A percentile compares a stretch with the other conserved stretches of the same genome.
Conservation (phyloP, 2,113 vertebrate genomes). For the Nesogale talazaci region DNA sequence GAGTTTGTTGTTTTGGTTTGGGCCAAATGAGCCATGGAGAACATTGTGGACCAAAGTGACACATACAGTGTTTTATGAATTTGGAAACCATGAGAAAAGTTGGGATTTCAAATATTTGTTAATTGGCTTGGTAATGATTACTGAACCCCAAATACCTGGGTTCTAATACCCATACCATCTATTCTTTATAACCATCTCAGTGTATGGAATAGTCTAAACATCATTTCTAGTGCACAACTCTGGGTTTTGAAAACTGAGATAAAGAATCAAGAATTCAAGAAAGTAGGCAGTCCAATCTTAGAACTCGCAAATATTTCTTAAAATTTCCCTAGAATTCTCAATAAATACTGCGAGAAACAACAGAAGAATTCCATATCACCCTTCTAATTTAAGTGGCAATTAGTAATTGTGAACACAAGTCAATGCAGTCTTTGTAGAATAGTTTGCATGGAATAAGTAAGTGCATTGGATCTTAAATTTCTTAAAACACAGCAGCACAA, state of each 20-base stretch:
- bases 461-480: background rate
- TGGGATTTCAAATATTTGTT: background rate
- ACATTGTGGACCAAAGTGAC: background rate
- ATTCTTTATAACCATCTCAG: background rate
- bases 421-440: background rate
- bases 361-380: background rate
- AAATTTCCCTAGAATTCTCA: background rate
- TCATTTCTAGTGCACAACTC: background rate
- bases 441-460: too few relatives aligned
- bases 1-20: too few relatives aligned
- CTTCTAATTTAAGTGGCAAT: background rate
- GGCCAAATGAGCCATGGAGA: background rate
- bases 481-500: background rate
- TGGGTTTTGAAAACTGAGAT: background rate
- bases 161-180: background rate
- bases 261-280: background rate
- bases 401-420: background rate
- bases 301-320: background rate
- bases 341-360: slow-evolving; percentile 17
- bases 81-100: background rate
- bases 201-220: background rate
- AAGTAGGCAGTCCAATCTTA: background rate
- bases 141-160: background rate
- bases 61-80: background rate
- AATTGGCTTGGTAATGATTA: background rate